Base-by-base conservation (phyloP, 2,888 invertebrate species). In the Hydropsyche betteni region DNA sequence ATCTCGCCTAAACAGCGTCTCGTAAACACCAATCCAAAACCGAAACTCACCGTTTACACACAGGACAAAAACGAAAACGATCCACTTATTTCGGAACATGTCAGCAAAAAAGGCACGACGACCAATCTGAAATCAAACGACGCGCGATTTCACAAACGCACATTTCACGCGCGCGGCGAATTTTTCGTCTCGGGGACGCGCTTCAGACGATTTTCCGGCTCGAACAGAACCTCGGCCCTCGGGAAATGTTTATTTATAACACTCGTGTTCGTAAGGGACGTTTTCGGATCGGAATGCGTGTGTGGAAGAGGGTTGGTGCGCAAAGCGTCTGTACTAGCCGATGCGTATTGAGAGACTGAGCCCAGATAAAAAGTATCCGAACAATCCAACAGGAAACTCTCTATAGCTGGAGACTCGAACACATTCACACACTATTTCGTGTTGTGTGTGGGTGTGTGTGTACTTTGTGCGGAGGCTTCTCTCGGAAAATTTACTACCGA, bases 341-440 rank as follows among this genome's bases (percentile, higher is more conserved):
- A n/a, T 64, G 64, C 64, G 64, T 64, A 64, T 64, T 64, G 64
- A 64, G 64, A 64, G 64, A 64, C 64, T 64, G 64, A 64, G n/a
- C 64, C 36, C 64, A 36, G 36, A 64, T 64, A 64, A 64, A 64
- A 64, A 64, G 64, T 64, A 64, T 33, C 64, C 8, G 64, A 34
- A 64, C 64, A 64, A 34, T 64, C 64, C 36, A 34, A 64, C 64
- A 64, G 36, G 64, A 64, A 64, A 64, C 55, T 16, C 16, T 55
- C n/a, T 55, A 16, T 55, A 55, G 55, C 16, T n/a, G 16, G 16
- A n/a, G 16, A 14, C 16, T 55, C 55, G 55, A 55, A 55, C 16
- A 55, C 55, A 55, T 55, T 14, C 16, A 55, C 16, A 55, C 16
- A 55, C 16, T 14, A 14, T 14, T 55, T 6, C 1, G 4, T 55